These are phyloP conservation scores for Eilema sororculum DNA, from an alignment of 2,888 invertebrate species.

Conservation along the genomic window DNA sequence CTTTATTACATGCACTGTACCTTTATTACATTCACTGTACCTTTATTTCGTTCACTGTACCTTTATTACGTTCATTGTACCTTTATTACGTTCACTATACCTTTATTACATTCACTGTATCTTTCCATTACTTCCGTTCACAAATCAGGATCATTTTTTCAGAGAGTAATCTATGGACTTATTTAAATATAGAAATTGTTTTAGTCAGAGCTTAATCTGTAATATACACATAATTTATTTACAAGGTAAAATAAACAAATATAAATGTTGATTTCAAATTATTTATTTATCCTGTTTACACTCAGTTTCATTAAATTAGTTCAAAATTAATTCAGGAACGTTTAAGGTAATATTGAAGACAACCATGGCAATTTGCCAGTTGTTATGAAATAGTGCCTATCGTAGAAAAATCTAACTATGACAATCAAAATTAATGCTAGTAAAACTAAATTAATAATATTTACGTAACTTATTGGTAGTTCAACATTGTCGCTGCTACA, in stretches of 20 bases:
- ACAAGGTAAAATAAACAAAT: not conserved
- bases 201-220: not conserved
- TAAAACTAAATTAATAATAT: constrained; percentile 91
- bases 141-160: no score
- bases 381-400: constrained; percentile 93
- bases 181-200: no score
- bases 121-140: no score
- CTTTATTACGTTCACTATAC: no score
- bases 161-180: no score
- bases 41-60: no score
- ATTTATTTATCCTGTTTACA: constrained; percentile 1
- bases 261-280: not conserved
- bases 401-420: constrained; percentile 91
- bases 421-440: constrained; percentile 90
- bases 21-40: no score
- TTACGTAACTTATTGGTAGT: constrained; percentile 89
- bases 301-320: not conserved
- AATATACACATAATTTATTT: not conserved
- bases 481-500: constrained; percentile 84
- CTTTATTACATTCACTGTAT: no score
- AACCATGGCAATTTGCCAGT: constrained; percentile 94
- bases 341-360: constrained; percentile 91
- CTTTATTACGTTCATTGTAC: no score
- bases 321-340: not conserved
- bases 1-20: no score